Base-by-base conservation (phyloP, 2,797 vertebrate genomes). In the Halcyon smyrnensis region DNA sequence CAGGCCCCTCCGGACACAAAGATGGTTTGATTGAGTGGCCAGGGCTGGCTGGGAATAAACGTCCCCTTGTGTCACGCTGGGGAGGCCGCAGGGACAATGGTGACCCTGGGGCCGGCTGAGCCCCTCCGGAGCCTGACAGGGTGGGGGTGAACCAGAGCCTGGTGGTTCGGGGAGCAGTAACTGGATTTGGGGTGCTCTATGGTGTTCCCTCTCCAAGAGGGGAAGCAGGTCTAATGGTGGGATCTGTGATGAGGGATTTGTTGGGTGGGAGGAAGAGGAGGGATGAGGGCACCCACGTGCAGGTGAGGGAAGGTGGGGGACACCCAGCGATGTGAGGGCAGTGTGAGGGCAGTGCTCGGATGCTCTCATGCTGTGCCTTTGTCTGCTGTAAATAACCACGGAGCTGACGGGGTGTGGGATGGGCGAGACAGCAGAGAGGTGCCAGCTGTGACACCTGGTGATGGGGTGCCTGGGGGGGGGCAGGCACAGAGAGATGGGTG, bases 1-100 rank as follows among this genome's bases (percentile, higher is more conserved):
- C 90, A 34, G 96, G 88, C 93, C 95, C 93, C 70, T 69, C 84
- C 30, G 85, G 77, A 92, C 93, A 95, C 95, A 95, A 96, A 96
- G 95, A 73, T 95, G 93, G 90, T 94, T 96, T 92, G 95, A 96
- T 95, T 91, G 95, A 95, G 85, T 86, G 93, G 84, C 96, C 45
- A 0, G 78, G 13, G 77, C 90, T 51, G 93, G 27, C 62, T 48
- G 82, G 84, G 89, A 96, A 97, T 96, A 97, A 97, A 96, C 12
- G 92, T 97, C 90, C 73, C 95, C 96, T 97, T 97, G 95, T 97
- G 95, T 83, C 9, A 5, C 11, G 11, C 63, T 87, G 88, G 88
- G 88, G 91, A 89, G 93, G 95, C 93, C n/a, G 3, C 16, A 7
- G 94, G 95, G 95, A 95, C 96, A 95, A 93, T 91, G 95, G 68